A percentile compares a stretch with the other conserved stretches of the same genome.
Evolutionary conservation across 2,888 invertebrate genomes (phyloP).

Genomic region (Cerastis rubricosa): DNA sequence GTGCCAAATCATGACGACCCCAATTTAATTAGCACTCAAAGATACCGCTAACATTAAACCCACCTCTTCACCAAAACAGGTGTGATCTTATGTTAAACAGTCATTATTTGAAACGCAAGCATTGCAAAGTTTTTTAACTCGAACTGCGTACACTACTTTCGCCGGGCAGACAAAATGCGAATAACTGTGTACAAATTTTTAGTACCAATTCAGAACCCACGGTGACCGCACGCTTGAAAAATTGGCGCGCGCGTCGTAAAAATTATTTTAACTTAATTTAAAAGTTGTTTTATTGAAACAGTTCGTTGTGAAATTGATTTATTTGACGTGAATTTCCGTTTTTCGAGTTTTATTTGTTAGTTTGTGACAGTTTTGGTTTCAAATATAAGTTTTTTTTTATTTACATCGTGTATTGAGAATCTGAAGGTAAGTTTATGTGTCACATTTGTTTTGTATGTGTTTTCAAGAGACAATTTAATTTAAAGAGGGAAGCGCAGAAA

Average conservation of each 20-base stretch:
- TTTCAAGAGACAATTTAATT: neutral
- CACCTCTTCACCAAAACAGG: neutral
- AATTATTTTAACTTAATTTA: conserved; percentile 6
- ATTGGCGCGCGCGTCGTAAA: conserved; percentile 15
- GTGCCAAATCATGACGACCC: neutral
- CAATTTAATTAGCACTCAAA: neutral
- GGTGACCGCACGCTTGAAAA: neutral
- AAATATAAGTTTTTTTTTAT: neutral
- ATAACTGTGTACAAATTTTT: conserved; percentile 44
- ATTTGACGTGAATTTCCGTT: conserved; percentile 1
- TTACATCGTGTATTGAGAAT: neutral
- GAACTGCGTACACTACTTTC: conserved; percentile 36
- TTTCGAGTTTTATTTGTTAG: neutral
- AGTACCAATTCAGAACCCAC: conserved; percentile 3
- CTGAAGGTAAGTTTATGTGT: conserved; percentile 30
- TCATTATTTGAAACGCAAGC: conserved; percentile 39
- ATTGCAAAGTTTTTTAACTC: conserved; percentile 46
- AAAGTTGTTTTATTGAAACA: conserved; percentile 22
- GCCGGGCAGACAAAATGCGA: conserved; percentile 27
- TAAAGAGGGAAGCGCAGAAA: neutral
- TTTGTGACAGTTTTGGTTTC: conserved; percentile 8
- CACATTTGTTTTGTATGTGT: neutral
- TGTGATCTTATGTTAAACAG: conserved; percentile 17
- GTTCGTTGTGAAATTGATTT: conserved; percentile 27
- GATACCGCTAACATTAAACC: neutral